Evolutionary conservation across 37 sponge, comb jelly and placozoan species (phyloP), one percentile per base, ranked within the genome.

Genomic region (Amphimedon queenslandica): DNA sequence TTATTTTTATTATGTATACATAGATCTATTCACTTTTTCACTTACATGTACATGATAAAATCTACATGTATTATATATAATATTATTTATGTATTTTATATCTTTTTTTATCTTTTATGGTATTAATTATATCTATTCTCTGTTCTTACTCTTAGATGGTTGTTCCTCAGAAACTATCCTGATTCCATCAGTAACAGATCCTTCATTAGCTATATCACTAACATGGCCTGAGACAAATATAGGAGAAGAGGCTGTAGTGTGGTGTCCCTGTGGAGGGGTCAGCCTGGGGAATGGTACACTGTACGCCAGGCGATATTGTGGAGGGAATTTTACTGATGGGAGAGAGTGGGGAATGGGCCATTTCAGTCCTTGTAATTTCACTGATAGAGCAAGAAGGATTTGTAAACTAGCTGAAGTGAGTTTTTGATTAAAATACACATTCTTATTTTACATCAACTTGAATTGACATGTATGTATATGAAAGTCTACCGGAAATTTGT

Each of bases 361-460:
- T 60, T 6, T 11, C 21, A 25, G 24, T 60, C 61, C 23, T 25
- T 60, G 61, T 60, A n/a, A 60, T 25, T 60, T 60, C 28, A 60
- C 24, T 60, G 61, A 60, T 25, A 11, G 61, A 60, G 61, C 61
- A n/a, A 11, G 61, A 60, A n/a, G 21, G 61, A 60, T 60, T 25
- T 60, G 61, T n/a, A 60, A n/a, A 13, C 21, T 60, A 60, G 61
- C 61, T n/a, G 27, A 25, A 25, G 61, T 60, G 28, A 60, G 53
- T 8, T 13, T 47, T 47, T 47, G 8, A 18, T 47, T 47, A 47
- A 47, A 47, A 47, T 8, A 47, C 53, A 18, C 13, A 13, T 47
- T 47, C 53, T 47, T n/a, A n/a, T n/a, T n/a, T n/a, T n/a, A n/a
- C n/a, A n/a, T n/a, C n/a, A n/a, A n/a, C n/a, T n/a, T n/a, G n/a